Evolutionary conservation across 37 sponge, comb jelly and placozoan genomes (phyloP), one percentile per base, ranked within the genome.

Genomic region (Beroe forskalii): DNA sequence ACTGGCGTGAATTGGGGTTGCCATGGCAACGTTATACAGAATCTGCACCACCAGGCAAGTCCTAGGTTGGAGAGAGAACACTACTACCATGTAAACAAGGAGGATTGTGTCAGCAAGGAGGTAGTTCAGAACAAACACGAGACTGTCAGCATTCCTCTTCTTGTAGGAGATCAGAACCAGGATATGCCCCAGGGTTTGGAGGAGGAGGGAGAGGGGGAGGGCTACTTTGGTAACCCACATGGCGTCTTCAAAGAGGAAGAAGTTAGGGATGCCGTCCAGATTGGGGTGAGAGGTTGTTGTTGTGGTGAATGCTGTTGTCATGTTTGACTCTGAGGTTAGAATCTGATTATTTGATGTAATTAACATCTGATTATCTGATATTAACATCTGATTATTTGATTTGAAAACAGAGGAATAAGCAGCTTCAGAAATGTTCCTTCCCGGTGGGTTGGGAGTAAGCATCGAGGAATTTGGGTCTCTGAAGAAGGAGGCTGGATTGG

Each of bases 121-220:
- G 55, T 80, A 80, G 86, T 80, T 80, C 1, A 43, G 25, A 17
- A 80, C 6, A 4, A 80, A 30, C n/a, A 80, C 55, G 27, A 41
- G 3, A 23, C 86, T 43, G 25, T 80, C 86, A 17, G n/a, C 4
- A 25, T 48, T 41, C 4, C 25, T 17, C 27, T 41, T 41, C 55
- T 44, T 41, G 12, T 38, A 80, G 30, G 35, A 35, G 1, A 25
- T 6, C n/a, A 41, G 9, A 0, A 80, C 55, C 55, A 80, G 86
- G 25, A 80, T 12, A 25, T 80, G 86, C n/a, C 86, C 86, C 4
- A 38, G 1, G n/a, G 86, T 44, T 80, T 80, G 86, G 43, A 80
- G 44, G 86, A 80, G 8, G 30, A 80, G 86, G 40, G 86, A 32
- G 37, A 80, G 44, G 86, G 86, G 86, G 44, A 80, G 55, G 1